Percentiles rank a stretch among this genome's conserved stretches.
These are phyloP conservation scores for Saccopteryx leptura DNA, from an alignment of 2,113 vertebrate species.

Conservation along the genomic window DNA sequence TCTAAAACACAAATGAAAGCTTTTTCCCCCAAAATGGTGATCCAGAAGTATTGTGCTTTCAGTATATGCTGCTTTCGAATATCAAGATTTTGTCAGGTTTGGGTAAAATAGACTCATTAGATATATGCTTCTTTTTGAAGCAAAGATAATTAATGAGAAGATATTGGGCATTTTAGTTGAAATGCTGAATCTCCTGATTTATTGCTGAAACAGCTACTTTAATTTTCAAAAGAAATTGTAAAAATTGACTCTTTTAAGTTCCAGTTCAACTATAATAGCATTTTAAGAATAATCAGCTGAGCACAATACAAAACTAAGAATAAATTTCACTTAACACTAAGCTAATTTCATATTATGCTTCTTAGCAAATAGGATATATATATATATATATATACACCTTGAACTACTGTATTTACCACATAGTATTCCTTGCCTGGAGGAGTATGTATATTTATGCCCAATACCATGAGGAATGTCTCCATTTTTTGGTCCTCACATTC, in stretches of 20 bases:
- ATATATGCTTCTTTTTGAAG: not conserved
- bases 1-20: not conserved
- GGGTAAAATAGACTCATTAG: not conserved
- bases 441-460: not conserved
- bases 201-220: slow-evolving; percentile 12
- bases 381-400: not conserved
- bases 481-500: not conserved
- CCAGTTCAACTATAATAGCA: not conserved
- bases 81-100: not conserved
- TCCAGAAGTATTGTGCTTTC: not conserved
- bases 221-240: slow-evolving; percentile 32
- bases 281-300: slow-evolving; percentile 8
- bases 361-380: not conserved
- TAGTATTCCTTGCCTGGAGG: not conserved
- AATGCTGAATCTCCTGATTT: slow-evolving; percentile 10
- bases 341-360: not conserved
- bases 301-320: not conserved
- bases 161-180: not conserved
- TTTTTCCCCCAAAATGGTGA: not conserved
- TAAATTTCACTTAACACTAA: not conserved
- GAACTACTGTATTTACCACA: not conserved
- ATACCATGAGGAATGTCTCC: not conserved
- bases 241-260: not conserved
- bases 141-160: not conserved
- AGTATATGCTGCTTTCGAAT: not conserved